Conservation (phyloP, 2,113 vertebrate species). For the Neogale vison region DNA sequence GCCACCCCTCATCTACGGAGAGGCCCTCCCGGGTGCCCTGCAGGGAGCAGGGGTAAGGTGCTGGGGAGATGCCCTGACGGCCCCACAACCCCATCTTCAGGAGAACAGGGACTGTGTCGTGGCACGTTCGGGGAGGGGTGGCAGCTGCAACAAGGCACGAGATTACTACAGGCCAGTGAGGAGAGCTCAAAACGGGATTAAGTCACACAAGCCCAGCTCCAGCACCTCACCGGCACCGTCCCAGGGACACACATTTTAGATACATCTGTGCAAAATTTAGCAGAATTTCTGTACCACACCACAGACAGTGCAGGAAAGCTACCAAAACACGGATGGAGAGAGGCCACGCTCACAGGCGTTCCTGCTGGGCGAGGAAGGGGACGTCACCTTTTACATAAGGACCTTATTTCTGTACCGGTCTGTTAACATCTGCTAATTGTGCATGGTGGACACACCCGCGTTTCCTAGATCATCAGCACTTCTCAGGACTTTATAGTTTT, state of each 20-base stretch:
- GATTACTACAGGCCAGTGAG: accelerated
- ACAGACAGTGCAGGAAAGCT: accelerated
- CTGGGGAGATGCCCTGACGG: accelerated
- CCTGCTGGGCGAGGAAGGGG: background rate
- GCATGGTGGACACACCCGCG: accelerated
- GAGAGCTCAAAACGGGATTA: background rate
- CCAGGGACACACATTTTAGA: background rate
- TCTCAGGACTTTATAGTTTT: background rate
- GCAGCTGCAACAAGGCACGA: background rate
- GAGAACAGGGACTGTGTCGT: background rate
- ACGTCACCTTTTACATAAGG: accelerated
- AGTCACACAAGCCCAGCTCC: accelerated
- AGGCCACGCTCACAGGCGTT: accelerated
- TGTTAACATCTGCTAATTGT: background rate
- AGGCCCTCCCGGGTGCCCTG: accelerated
- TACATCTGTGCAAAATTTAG: background rate
- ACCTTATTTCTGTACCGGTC: background rate
- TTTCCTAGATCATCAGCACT: background rate
- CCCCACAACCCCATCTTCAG: background rate
- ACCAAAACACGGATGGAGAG: accelerated
- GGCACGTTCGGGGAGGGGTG: accelerated
- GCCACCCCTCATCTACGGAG: accelerated
- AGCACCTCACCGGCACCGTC: accelerated
- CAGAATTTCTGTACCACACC: background rate
- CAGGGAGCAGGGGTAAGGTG: background rate